A percentile compares a stretch with the other conserved stretches of the same genome.
phyloP scores from a whole-genome alignment of 2,888 invertebrate genomes.

The Oligia fasciuncula region DNA sequence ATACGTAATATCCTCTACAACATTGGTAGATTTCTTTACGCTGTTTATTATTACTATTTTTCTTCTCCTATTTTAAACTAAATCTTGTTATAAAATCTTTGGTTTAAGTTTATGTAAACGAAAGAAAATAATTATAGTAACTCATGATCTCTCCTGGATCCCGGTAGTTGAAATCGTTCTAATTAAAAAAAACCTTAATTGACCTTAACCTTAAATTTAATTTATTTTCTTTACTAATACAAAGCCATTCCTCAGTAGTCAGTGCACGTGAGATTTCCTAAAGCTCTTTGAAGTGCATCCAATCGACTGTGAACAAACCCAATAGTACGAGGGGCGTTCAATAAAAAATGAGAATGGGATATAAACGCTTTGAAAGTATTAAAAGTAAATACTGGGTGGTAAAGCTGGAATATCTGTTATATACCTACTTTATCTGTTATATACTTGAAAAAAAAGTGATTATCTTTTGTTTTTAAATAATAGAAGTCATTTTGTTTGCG shows the following conservation, averaged over 20 bases:
- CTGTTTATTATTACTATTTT: no score
- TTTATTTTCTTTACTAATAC: neutral
- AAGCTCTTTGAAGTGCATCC: constrained; percentile 16
- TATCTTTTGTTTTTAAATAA: no score
- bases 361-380: no score
- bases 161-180: neutral
- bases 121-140: neutral
- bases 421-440: no score
- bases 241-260: neutral
- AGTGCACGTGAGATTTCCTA: neutral
- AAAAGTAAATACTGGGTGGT: no score
- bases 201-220: no score
- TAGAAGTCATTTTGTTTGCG: no score
- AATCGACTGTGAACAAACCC: constrained; percentile 6
- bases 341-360: no score
- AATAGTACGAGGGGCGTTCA: neutral
- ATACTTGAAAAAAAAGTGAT: no score
- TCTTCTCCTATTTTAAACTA: neutral
- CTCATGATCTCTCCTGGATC: neutral
- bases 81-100: neutral
- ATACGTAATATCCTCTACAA: neutral
- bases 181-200: neutral
- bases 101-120: neutral
- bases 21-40: neutral
- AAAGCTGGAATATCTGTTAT: no score